phyloP scores from a whole-genome alignment of 2,797 vertebrate species.

The Leptatherina wallacei region DNA sequence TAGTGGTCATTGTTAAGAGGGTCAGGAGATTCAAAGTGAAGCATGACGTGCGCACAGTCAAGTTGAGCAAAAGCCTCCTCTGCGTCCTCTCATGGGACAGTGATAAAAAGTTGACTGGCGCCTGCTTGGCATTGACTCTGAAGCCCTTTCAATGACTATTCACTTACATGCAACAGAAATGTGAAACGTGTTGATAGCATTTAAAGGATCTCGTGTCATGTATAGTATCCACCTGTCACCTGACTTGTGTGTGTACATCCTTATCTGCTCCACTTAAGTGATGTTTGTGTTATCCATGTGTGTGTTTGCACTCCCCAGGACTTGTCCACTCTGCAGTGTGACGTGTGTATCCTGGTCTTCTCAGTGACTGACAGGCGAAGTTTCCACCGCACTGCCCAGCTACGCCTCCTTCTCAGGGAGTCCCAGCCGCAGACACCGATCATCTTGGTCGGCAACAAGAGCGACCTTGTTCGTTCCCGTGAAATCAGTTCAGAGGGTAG shows the following conservation, averaged over 20 bases:
- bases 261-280: not conserved
- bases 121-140: constrained; percentile 5
- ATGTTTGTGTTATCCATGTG: constrained; percentile 35
- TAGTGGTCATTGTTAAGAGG: constrained; percentile 62
- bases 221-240: constrained; percentile 19
- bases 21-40: constrained; percentile 68
- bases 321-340: constrained; percentile 87
- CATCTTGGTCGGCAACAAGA: constrained; percentile 94
- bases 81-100: constrained; percentile 45
- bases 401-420: constrained; percentile 88
- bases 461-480: constrained; percentile 90
- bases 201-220: constrained; percentile 12
- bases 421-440: constrained; percentile 88
- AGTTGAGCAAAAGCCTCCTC: constrained; percentile 30
- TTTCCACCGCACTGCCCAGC: constrained; percentile 89
- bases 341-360: constrained; percentile 92
- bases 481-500: constrained; percentile 91
- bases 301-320: constrained; percentile 77
- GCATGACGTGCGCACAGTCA: constrained; percentile 36
- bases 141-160: constrained; percentile 9
- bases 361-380: constrained; percentile 91
- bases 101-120: constrained; percentile 45
- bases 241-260: constrained; percentile 2
- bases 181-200: constrained; percentile 9
- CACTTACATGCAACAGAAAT: constrained; percentile 4